A percentile compares a stretch with the other conserved stretches of the same genome.
Conservation (phyloP, 2,797 vertebrate genomes). For the Jordanella pulchra region DNA sequence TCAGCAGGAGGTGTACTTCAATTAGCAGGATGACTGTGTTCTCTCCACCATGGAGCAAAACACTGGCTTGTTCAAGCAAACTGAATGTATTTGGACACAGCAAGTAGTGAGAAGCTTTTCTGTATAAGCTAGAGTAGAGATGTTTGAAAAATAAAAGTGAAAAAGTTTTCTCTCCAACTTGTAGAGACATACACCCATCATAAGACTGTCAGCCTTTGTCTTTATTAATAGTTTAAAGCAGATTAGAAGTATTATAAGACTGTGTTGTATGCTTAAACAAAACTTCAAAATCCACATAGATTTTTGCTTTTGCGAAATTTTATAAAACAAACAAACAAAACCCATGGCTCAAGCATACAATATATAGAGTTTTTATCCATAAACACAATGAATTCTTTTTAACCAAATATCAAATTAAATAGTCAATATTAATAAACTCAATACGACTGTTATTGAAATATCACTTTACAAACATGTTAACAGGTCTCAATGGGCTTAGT, state of each 20-base stretch:
- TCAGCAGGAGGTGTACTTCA: constrained; percentile 4
- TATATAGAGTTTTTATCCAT: no score
- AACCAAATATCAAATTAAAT: no score
- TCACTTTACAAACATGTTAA: no score
- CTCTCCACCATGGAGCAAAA: not conserved
- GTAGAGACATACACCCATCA: not conserved
- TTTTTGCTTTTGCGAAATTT: no score
- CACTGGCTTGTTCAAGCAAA: not conserved
- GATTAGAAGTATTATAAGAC: not conserved
- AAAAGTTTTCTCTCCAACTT: not conserved
- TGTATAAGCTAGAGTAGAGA: not conserved
- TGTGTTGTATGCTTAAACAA: no score
- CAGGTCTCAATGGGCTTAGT: no score
- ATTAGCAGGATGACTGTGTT: not conserved
- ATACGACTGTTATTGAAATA: no score
- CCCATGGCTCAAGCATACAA: no score
- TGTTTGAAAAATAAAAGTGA: not conserved
- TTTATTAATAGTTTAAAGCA: not conserved
- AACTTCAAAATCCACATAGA: no score
- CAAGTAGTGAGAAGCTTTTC: not conserved
- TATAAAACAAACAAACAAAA: no score
- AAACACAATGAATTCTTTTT: no score
- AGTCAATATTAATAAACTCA: no score
- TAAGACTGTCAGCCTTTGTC: not conserved
- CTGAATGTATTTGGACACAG: constrained; percentile 1